Base-by-base conservation (phyloP, 2,888 invertebrate species). In the Glomeris marginata region DNA sequence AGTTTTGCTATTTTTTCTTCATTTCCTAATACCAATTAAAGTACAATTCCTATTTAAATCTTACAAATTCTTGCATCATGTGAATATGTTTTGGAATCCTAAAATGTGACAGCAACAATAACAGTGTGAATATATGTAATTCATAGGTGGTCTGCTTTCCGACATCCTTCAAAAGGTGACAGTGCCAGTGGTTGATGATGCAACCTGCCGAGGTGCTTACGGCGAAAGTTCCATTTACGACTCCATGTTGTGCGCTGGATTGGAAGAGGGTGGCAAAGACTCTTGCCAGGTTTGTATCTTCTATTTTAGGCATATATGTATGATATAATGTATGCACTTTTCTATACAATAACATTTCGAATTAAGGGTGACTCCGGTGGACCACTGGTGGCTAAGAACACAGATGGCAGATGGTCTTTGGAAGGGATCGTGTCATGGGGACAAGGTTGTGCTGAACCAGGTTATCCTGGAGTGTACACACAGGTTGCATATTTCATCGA, bases 391-490 rank as follows among this genome's bases (percentile, higher is more conserved):
- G 11, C 36, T 4, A 20, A n/a, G n/a, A 41, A 4, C 22, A 11
- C 21, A 13, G 15, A 41, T n/a, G n/a, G 10, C 33, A 11, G 28
- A 11, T 43, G 43, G 16, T 49, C 41, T 35, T 35, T 49, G 18
- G 49, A 18, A 4, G 49, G 49, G n/a, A 35, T 49, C 16, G 49
- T 49, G 11, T 43, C 43, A 10, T 49, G 49, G 49, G 49, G 49
- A 42, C 35, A 43, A n/a, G 49, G 49, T 35, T 49, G 49, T 28
- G 49, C 34, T 5, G 43, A 41, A 15, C 49, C 49, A 11, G n/a
- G 15, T 16, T 34, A 43, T n/a, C 35, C 49, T 8, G 49, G 49
- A 10, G 43, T 49, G 2, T 49, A 49, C 36, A 49, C 49, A 18
- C 35, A 43, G 16, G 49, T 49, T 2, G 22, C 43, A 6, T 36